Evolutionary conservation across 2,113 vertebrate species (phyloP).

Genomic region (Callionymus lyra): DNA sequence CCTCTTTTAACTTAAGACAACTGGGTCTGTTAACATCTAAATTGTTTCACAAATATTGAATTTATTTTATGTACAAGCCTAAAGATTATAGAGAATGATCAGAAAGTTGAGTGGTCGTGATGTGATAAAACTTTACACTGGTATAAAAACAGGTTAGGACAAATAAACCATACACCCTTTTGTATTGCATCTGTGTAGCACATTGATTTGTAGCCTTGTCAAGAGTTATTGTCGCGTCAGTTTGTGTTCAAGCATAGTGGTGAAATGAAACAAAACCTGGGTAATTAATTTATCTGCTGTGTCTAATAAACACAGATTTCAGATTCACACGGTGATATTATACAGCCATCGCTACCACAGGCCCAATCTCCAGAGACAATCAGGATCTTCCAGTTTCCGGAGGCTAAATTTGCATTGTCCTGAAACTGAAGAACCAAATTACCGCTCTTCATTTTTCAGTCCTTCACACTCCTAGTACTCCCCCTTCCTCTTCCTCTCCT

Average conservation of each 20-base stretch:
- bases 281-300: conserved; percentile 38
- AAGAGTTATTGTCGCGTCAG: conserved; percentile 5
- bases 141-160: no score
- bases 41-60: no score
- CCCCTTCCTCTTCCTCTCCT: conserved; percentile 1
- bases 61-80: no score
- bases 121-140: no score
- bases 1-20: no score
- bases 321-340: conserved; percentile 48
- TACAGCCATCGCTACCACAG: conserved; percentile 38
- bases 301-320: conserved; percentile 51
- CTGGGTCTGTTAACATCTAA: no score
- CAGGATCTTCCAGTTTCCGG: conserved; percentile 24
- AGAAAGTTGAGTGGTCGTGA: no score
- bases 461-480: conserved; percentile 13
- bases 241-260: conserved; percentile 33
- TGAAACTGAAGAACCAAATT: conserved; percentile 53
- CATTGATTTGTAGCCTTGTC: no score
- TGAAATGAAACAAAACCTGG: conserved; percentile 24
- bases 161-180: no score
- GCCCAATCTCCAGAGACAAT: conserved; percentile 46
- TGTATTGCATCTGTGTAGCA: no score
- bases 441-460: conserved; percentile 51
- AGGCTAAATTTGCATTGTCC: conserved; percentile 24
- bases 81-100: no score